phyloP scores from a whole-genome alignment of 1,140 invertebrate species.

The Drosophila bocqueti region DNA sequence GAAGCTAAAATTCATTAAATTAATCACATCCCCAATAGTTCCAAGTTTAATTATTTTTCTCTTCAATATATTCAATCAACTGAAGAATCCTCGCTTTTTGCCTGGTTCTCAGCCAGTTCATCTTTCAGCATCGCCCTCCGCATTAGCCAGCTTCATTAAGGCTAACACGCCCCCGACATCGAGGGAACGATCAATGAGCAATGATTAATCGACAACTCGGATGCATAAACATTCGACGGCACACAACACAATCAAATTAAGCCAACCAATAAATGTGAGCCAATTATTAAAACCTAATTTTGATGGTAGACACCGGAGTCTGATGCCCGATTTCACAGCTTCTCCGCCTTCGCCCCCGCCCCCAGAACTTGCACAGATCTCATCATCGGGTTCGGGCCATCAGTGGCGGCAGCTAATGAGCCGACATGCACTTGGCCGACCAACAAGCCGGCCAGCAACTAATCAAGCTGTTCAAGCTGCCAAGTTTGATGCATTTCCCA shows the following conservation, averaged over 20 bases:
- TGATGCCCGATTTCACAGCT: conserved; percentile 72
- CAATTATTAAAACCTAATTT: conserved; percentile 80
- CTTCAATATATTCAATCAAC: conserved; percentile 38
- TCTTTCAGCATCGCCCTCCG: conserved; percentile 24
- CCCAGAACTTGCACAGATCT: not conserved
- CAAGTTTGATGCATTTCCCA: conserved; percentile 80
- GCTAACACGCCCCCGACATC: conserved; percentile 61
- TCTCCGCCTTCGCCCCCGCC: conserved; percentile 3
- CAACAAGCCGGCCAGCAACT: conserved; percentile 52
- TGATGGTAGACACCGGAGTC: conserved; percentile 56
- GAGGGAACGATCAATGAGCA: conserved; percentile 57
- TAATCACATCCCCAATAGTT: not conserved
- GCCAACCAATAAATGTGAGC: conserved; percentile 76
- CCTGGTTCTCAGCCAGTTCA: conserved; percentile 24
- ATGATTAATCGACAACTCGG: conserved; percentile 70
- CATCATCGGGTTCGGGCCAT: conserved; percentile 37
- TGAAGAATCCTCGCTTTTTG: conserved; percentile 1
- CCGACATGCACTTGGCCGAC: conserved; percentile 66
- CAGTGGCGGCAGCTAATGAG: conserved; percentile 71
- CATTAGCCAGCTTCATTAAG: conserved; percentile 67
- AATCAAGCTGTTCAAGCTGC: conserved; percentile 80
- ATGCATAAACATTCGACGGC: conserved; percentile 62
- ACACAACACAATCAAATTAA: conserved; percentile 79
- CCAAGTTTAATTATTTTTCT: not conserved
- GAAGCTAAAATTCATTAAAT: not conserved